phyloP scores from a whole-genome alignment of 2,113 vertebrate genomes.

The Solea senegalensis region DNA sequence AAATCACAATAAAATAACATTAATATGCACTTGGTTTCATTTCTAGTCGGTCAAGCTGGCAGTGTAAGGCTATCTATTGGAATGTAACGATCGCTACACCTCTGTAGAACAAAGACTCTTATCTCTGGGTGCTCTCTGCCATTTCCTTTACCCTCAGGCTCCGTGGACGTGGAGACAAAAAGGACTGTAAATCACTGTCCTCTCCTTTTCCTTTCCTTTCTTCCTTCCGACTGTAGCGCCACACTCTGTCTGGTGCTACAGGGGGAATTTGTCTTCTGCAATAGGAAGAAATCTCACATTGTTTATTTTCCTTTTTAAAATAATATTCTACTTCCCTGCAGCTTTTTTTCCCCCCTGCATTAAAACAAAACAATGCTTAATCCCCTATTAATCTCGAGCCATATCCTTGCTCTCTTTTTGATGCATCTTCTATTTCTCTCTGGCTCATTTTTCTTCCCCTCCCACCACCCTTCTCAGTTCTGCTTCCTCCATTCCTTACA shows the following conservation, averaged over 20 bases:
- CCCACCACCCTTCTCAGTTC: constrained; percentile 1
- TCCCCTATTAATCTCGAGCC: constrained; percentile 58
- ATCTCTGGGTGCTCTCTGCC: constrained; percentile 71
- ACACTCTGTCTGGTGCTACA: constrained; percentile 49
- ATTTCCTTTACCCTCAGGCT: constrained; percentile 73
- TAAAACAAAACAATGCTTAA: constrained; percentile 61
- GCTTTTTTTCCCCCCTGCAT: constrained; percentile 30
- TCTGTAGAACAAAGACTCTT: constrained; percentile 73
- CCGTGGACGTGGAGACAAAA: constrained; percentile 60
- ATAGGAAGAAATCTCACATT: constrained; percentile 63
- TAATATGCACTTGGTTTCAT: constrained; percentile 39
- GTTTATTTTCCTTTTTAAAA: constrained; percentile 44
- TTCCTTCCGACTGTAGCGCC: constrained; percentile 55
- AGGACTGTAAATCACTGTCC: constrained; percentile 68
- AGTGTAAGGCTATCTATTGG: constrained; percentile 69
- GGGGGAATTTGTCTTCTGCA: constrained; percentile 64
- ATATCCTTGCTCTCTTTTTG: background rate
- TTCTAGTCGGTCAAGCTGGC: constrained; percentile 45
- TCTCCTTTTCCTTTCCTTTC: constrained; percentile 43
- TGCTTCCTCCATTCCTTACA: constrained; percentile 45
- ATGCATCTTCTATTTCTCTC: constrained; percentile 1
- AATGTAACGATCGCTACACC: constrained; percentile 78
- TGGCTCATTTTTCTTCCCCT: constrained; percentile 34
- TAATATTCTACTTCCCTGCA: constrained; percentile 36
- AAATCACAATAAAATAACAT: constrained; percentile 44